Evolutionary conservation across 92 coral and sea anemone genomes (phyloP), one percentile per base, ranked within the genome.

Genomic region (Plumapathes pennacea): DNA sequence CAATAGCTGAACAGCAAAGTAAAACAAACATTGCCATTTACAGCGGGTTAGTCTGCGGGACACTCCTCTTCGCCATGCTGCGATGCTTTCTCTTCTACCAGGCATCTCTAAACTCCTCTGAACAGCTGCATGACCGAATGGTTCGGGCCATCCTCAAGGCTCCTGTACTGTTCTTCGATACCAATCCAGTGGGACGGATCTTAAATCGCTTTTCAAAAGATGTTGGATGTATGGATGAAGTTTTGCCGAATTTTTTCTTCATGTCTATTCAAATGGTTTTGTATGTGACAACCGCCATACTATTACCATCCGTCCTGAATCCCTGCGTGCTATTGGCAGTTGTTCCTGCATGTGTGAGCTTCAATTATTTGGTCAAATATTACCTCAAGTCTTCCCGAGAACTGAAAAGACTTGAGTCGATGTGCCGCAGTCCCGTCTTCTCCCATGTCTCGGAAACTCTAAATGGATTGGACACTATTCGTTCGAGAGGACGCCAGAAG

Each of bases 361-460:
- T 72, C 9, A 41, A n/a, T n/a, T n/a, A n/a, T n/a, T n/a, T n/a
- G n/a, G n/a, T n/a, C n/a, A n/a, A n/a, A n/a, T 84, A 84, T 58
- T 84, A 66, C 46, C 53, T 84, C 17, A 66, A 79, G 32, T 39
- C 86, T 4, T 69, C 86, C 2, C 74, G 84, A 23, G 90, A 79
- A 28, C 62, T 79, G 18, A 59, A 68, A 52, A 64, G 86, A 53
- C 30, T 84, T 12, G 76, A 79, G 53, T 52, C 78, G 30, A 49
- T 69, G 3, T 39, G 66, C 26, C 51, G 78, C 41, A 78, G 85
- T 30, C 71, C 77, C 11, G 64, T 78, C 19, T 78, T 58, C 62
- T 62, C 78, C 17, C 85, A 60, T 36, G 60, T 78, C 46, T 56
- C 77, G 2, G 63, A 69, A 33, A 78, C 78, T 33, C 31, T 78